Base-by-base conservation (phyloP, 37 sponge, comb jelly and placozoan genomes). In the Halisarca cf. caerulea region DNA sequence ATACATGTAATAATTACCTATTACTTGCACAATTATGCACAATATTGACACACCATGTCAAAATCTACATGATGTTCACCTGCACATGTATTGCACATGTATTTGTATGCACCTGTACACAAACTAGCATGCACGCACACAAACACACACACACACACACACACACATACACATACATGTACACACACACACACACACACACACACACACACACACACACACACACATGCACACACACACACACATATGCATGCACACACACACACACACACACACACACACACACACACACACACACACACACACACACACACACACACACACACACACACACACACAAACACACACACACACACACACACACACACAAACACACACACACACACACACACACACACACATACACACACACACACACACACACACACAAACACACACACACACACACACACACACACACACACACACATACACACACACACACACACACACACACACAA, bases 311-410 rank as follows among this genome's bases (percentile, higher is more conserved):
- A n/a, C 37, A 39, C 45, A 37, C 27, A 45, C 51, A 41, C 18
- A 75, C 79, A 27, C 27, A 89, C 89, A 61, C 64, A 23, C 64
- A 61, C 64, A 28, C 64, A 61, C 64, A 61, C 64, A 61, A 4
- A 23, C 30, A 6, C 64, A 28, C 28, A 15, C 30, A 61, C 64
- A 5, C 30, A 23, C 64, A 61, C 64, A 23, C 64, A 28, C 28
- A 61, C 64, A 61, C 69, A 68, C 69, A 30, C 69, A 68, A 27
- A 30, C 35, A 68, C 69, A 30, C 69, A 68, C 69, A 68, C 69
- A 68, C 69, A 68, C 33, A 27, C 35, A 30, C 35, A 30, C 69
- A 27, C 69, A 68, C 69, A 30, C 69, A 68, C 69, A 30, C 35
- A 68, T 34, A 30, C 69, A 68, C 69, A 68, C 69, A 68, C 69